phyloP scores from a whole-genome alignment of 2,797 vertebrate species.

The Myotis myotis region DNA sequence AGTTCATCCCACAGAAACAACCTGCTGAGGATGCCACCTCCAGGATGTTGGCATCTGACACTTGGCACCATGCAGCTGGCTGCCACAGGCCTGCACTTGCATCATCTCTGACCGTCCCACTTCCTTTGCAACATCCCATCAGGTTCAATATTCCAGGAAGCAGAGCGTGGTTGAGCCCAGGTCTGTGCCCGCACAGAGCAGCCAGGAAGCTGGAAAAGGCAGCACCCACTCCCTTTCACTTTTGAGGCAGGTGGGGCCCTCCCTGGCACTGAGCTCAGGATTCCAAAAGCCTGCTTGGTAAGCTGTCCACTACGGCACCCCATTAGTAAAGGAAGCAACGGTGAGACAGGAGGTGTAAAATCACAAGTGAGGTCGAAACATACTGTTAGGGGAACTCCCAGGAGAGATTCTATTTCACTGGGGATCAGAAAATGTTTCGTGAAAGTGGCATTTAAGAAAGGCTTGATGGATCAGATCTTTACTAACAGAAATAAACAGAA shows the following conservation, averaged over 20 bases:
- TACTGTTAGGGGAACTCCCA: not conserved
- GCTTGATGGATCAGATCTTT: not conserved
- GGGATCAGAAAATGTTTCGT: not conserved
- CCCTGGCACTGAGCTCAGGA: not conserved
- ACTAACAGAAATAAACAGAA: not conserved
- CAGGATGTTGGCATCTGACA: not conserved
- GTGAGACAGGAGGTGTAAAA: too few relatives aligned
- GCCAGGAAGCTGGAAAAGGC: not conserved
- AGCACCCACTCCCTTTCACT: not conserved
- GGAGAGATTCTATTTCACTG: not conserved
- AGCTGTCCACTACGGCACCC: not conserved
- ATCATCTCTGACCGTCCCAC: too few relatives aligned
- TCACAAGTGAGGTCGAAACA: not conserved
- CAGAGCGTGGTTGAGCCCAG: not conserved
- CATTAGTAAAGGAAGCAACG: not conserved
- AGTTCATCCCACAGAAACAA: not conserved
- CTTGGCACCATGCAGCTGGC: not conserved
- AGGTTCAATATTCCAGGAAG: not conserved
- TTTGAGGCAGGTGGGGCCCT: not conserved
- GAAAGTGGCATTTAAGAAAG: not conserved
- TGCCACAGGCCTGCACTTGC: not conserved
- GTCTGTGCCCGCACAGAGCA: not conserved
- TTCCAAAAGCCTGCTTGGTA: too few relatives aligned
- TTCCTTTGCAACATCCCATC: not conserved
- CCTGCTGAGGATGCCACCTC: not conserved